These are phyloP conservation scores for Sylvicola fuscatus DNA, from an alignment of 2,888 invertebrate genomes.

Conservation along the genomic window DNA sequence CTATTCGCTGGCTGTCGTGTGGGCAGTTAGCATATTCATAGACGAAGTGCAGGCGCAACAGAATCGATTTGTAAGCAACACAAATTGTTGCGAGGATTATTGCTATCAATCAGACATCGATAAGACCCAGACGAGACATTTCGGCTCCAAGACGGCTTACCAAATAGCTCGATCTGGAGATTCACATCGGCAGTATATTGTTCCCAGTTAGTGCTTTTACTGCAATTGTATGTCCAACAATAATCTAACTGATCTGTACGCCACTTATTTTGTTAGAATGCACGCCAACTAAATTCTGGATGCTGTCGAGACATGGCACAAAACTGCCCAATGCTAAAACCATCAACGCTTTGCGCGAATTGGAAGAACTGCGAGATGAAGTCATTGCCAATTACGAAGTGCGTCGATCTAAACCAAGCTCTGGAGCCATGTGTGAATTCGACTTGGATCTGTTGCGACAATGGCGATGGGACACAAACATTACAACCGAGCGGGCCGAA, in stretches of 20 bases:
- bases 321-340: conserved; percentile 36
- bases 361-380: conserved; percentile 28
- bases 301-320: conserved; percentile 47
- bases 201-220: conserved; percentile 35
- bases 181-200: conserved; percentile 26
- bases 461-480: conserved; percentile 44
- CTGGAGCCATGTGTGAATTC: conserved; percentile 39
- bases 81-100: conserved; percentile 14
- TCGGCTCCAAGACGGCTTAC: conserved; percentile 59
- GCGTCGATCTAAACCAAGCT: conserved; percentile 25
- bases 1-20: no score
- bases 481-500: conserved; percentile 34
- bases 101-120: conserved; percentile 20
- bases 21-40: no score
- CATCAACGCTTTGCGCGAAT: conserved; percentile 30
- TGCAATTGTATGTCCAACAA: no score
- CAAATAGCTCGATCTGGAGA: conserved; percentile 32
- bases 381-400: conserved; percentile 45
- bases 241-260: no score
- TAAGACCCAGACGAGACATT: conserved; percentile 26
- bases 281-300: conserved; percentile 49
- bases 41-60: no score
- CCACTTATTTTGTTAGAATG: conserved; percentile 33
- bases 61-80: neutral
- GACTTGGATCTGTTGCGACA: conserved; percentile 42